phyloP scores from a whole-genome alignment of 2,113 vertebrate species.

The Herpailurus yagouaroundi region DNA sequence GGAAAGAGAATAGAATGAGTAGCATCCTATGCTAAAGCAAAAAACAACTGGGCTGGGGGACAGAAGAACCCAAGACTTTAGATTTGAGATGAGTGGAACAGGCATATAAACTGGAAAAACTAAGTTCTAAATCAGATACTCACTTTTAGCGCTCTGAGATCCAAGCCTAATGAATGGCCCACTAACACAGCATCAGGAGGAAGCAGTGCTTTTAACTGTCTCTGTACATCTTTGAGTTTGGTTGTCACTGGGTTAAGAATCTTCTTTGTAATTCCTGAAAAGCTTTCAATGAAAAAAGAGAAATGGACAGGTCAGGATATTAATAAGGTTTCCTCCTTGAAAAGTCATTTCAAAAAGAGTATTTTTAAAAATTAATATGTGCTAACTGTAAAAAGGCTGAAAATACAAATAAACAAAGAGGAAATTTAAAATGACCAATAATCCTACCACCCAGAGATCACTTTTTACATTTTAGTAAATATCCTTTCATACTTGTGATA shows the following conservation, averaged over 20 bases:
- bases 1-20: conserved; percentile 58
- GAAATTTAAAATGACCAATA: conserved; percentile 33
- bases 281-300: conserved; percentile 85
- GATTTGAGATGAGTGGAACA: neutral
- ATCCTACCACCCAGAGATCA: neutral
- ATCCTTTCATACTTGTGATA: neutral
- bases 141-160: conserved; percentile 92
- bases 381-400: neutral
- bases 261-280: conserved; percentile 91
- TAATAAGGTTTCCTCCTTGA: conserved; percentile 15
- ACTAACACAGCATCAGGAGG: conserved; percentile 92
- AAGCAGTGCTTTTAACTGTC: conserved; percentile 86
- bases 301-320: conserved; percentile 9
- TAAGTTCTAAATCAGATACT: conserved; percentile 69
- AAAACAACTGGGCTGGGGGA: neutral
- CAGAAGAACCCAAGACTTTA: neutral
- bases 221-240: conserved; percentile 89
- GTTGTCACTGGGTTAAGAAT: conserved; percentile 90
- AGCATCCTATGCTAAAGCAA: neutral
- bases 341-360: conserved; percentile 18
- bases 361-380: neutral
- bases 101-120: neutral
- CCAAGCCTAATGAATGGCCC: conserved; percentile 91
- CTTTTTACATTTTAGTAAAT: conserved; percentile 44
- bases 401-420: conserved; percentile 48